These are phyloP conservation scores for Pitta sordida DNA, from an alignment of 2,113 vertebrate genomes.

Conservation along the genomic window DNA sequence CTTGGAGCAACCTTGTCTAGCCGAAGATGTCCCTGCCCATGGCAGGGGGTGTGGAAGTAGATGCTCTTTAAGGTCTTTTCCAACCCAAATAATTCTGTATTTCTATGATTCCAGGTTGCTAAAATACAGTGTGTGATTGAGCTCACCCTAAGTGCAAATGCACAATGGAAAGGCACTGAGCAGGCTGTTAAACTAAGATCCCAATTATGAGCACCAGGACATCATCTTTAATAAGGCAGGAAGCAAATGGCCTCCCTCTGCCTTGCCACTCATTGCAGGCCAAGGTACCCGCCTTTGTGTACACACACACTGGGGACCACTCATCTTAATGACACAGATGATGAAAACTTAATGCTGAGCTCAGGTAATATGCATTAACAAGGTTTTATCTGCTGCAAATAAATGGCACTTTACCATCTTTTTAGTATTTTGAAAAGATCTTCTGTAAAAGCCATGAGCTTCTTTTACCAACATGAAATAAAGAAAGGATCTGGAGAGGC, in stretches of 20 bases:
- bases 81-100: accelerated
- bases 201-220: neutral
- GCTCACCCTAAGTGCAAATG: neutral
- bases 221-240: neutral
- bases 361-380: neutral
- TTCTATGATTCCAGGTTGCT: neutral
- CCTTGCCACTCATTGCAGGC: neutral
- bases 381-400: neutral
- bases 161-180: neutral
- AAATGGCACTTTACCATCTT: neutral
- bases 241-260: neutral
- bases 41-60: neutral
- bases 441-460: neutral
- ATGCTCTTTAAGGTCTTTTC: neutral
- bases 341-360: neutral
- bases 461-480: conserved; percentile 33
- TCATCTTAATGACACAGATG: neutral
- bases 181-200: neutral
- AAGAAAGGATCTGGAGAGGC: conserved; percentile 26
- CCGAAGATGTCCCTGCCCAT: too few species aligned
- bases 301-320: neutral
- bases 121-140: neutral
- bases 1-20: neutral
- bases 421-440: neutral
- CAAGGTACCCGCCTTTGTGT: neutral